phyloP scores from a whole-genome alignment of 53 echinoderm and acorn worm species.

The Henricia sp. region DNA sequence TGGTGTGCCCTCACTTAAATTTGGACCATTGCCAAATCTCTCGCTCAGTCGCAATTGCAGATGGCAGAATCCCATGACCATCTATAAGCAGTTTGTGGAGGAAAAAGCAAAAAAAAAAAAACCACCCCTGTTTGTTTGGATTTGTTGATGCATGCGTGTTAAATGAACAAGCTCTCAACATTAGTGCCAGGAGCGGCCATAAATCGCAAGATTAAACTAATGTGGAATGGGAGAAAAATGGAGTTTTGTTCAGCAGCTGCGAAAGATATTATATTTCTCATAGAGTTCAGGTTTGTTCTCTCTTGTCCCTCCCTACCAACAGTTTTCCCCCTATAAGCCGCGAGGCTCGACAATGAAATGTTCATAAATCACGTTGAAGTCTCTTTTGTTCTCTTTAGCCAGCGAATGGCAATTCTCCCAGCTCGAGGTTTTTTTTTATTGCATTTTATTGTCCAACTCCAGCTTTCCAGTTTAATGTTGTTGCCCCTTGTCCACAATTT shows the following conservation, averaged over 20 bases:
- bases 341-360: not conserved
- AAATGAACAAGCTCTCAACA: not conserved
- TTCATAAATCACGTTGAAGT: conserved; percentile 4
- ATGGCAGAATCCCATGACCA: not conserved
- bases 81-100: not conserved
- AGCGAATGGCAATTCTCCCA: not conserved
- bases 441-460: not conserved
- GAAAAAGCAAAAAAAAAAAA: not conserved
- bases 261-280: conserved; percentile 1
- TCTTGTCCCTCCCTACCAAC: not conserved
- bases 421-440: too few relatives aligned
- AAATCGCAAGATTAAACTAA: not conserved
- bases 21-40: conserved; percentile 15
- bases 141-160: conserved; percentile 16
- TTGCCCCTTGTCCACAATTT: not conserved
- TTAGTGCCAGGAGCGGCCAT: not conserved
- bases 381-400: not conserved
- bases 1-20: not conserved
- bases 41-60: not conserved
- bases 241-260: not conserved
- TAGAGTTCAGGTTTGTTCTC: not conserved
- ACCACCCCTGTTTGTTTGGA: not conserved
- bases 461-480: not conserved
- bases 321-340: not conserved
- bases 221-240: not conserved